These are phyloP conservation scores for Apaloderma vittatum DNA, from an alignment of 2,113 vertebrate genomes.

Conservation along the genomic window DNA sequence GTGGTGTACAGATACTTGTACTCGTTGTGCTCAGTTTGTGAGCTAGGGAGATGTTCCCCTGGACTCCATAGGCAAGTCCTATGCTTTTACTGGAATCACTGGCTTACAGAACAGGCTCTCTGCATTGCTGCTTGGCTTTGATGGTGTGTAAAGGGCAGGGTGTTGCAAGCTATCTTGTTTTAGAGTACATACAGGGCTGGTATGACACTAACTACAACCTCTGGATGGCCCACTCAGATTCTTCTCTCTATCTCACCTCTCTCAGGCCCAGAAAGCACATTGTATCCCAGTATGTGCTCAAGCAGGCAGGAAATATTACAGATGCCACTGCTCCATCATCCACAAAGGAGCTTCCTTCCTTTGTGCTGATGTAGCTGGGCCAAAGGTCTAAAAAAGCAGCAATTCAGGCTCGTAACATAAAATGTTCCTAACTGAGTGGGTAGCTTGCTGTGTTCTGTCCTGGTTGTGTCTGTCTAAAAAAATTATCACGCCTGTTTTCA, in stretches of 20 bases:
- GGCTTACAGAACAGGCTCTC: not conserved
- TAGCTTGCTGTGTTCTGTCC: constrained; percentile 3
- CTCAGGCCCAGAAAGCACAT: not conserved
- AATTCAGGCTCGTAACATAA: not conserved
- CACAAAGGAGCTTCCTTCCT: not conserved
- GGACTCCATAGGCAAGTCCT: not conserved
- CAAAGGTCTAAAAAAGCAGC: not conserved
- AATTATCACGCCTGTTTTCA: not conserved
- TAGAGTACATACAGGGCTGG: not conserved
- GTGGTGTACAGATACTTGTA: not conserved
- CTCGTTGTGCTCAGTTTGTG: not conserved
- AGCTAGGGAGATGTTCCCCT: not conserved
- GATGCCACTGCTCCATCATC: not conserved
- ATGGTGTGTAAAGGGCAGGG: not conserved
- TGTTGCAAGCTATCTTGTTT: not conserved
- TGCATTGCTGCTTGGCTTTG: not conserved
- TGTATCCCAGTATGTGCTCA: not conserved
- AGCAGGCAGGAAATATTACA: not conserved
- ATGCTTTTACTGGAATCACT: not conserved
- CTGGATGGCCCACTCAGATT: not conserved
- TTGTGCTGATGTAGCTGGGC: not conserved
- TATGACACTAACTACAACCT: not conserved
- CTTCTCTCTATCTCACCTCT: not conserved
- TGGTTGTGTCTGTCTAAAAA: not conserved
- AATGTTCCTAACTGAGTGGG: not conserved